Conservation (phyloP, 2,888 invertebrate species). For the Patella caerulea region DNA sequence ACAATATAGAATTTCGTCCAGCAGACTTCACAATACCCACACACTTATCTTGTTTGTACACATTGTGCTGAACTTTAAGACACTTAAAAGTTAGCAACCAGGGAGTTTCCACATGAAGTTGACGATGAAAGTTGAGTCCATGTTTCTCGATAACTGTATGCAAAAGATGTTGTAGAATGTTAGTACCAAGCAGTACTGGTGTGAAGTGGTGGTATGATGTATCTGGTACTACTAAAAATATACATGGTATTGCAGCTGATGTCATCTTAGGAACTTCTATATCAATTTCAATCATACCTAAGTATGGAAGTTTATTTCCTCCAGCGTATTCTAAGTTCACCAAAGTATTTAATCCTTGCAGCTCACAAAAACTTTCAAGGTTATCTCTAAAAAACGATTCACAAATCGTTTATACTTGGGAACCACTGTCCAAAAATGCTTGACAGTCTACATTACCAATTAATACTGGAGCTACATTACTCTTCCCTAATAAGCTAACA, state of each 20-base stretch:
- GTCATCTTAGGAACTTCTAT: neutral
- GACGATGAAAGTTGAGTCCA: too few relatives aligned
- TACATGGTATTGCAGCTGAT: neutral
- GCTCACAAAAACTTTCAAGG: neutral
- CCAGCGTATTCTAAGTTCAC: too few relatives aligned
- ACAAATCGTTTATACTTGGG: neutral
- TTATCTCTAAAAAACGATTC: too few relatives aligned
- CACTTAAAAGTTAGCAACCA: too few relatives aligned
- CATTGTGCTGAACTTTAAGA: neutral
- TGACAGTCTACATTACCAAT: neutral
- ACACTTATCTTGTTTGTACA: too few relatives aligned
- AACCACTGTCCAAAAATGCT: conserved; percentile 12
- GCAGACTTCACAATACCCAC: too few relatives aligned
- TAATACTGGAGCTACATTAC: neutral
- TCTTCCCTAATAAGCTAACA: neutral
- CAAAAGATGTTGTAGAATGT: neutral
- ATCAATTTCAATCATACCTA: too few relatives aligned
- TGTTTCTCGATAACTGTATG: neutral
- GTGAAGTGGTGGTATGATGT: neutral
- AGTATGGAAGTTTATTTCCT: too few relatives aligned
- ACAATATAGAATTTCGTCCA: too few relatives aligned
- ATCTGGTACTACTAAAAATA: neutral
- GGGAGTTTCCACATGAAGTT: too few relatives aligned
- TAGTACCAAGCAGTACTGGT: neutral
- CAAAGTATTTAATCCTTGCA: too few relatives aligned